These are phyloP conservation scores for Caerostris darwini DNA, from an alignment of 1,140 invertebrate species.

Conservation along the genomic window DNA sequence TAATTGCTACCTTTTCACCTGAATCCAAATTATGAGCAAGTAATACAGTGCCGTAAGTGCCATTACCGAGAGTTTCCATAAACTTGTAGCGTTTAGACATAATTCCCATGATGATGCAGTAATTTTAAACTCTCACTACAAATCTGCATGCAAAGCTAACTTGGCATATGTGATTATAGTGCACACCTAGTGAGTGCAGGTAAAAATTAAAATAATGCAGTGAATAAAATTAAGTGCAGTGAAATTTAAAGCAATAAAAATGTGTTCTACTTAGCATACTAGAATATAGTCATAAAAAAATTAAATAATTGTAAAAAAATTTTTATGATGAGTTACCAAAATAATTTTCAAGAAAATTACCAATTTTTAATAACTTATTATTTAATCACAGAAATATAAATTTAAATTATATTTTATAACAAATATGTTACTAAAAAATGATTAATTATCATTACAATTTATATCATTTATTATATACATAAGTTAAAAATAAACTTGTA, in stretches of 20 bases:
- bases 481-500: no score
- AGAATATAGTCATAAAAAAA: no score
- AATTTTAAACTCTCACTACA: constrained; percentile 38
- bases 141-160: constrained; percentile 51
- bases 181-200: constrained; percentile 72
- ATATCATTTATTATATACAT: no score
- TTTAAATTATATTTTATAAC: no score
- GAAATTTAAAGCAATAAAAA: constrained; percentile 13
- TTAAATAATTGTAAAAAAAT: no score
- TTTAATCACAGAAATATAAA: no score
- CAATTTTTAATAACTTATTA: no score
- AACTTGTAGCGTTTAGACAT: constrained; percentile 97
- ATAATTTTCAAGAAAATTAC: no score
- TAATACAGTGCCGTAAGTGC: constrained; percentile 98
- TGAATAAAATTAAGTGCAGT: neutral
- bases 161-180: constrained; percentile 54
- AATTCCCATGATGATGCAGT: constrained; percentile 50
- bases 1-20: constrained; percentile 99
- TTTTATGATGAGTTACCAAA: no score
- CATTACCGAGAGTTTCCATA: constrained; percentile 97
- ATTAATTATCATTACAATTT: no score
- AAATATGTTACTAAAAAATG: no score
- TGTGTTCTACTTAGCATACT: no score
- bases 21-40: constrained; percentile 97
- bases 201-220: constrained; percentile 29